Evolutionary conservation across 1,140 invertebrate species (phyloP).

Genomic region (Platyscapa corneri): DNA sequence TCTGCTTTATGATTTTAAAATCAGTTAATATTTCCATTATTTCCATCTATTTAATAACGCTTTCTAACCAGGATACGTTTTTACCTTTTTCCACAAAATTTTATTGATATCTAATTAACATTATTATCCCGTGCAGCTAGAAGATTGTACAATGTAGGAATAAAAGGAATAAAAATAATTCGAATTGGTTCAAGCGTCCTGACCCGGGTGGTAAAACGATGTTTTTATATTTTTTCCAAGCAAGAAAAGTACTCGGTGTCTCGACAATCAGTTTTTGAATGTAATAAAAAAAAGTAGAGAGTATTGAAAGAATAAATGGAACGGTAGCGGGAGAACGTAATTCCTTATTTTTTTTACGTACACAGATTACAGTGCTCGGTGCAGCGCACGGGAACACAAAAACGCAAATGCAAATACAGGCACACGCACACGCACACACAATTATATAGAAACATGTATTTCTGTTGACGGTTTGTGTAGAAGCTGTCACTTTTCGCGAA

Average conservation of each 20-base stretch:
- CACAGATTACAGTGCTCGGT: neutral
- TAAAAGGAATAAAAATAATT: conserved; percentile 18
- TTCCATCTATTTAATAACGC: conserved; percentile 25
- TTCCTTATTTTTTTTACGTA: conserved; percentile 25
- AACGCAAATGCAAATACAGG: neutral
- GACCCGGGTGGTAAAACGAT: conserved; percentile 38
- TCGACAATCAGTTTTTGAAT: conserved; percentile 25
- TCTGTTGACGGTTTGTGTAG: conserved; percentile 42
- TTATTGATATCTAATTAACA: conserved; percentile 29
- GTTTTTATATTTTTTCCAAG: conserved; percentile 52
- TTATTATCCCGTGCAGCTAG: conserved; percentile 22
- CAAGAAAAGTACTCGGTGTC: conserved; percentile 39
- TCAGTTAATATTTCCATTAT: neutral
- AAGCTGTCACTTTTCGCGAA: conserved; percentile 60
- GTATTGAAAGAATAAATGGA: neutral
- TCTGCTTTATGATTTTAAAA: neutral
- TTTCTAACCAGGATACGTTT: conserved; percentile 40
- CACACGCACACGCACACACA: neutral
- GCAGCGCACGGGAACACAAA: neutral
- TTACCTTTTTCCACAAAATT: conserved; percentile 5
- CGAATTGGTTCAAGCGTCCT: conserved; percentile 42
- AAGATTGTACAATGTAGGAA: conserved; percentile 7
- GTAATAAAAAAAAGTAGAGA: conserved; percentile 43
- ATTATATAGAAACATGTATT: conserved; percentile 6
- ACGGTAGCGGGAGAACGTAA: conserved; percentile 16